These are phyloP conservation scores for Papilio protenor DNA, from an alignment of 2,888 invertebrate genomes.

Conservation along the genomic window DNA sequence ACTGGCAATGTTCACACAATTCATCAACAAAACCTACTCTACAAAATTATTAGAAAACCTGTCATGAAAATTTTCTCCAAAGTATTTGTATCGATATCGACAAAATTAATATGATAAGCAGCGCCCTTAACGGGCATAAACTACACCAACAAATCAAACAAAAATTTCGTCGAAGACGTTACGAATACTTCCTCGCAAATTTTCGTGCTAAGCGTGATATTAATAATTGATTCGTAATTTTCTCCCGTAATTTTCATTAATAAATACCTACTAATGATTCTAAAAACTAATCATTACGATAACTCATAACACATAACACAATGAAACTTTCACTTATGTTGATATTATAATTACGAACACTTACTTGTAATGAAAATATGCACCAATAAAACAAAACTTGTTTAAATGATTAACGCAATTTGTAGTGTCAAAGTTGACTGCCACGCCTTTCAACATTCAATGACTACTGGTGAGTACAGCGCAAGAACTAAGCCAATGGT, in stretches of 20 bases:
- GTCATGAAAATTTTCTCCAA: too few relatives aligned
- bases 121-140: too few relatives aligned
- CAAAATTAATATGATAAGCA: too few relatives aligned
- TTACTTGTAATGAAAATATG: constrained; percentile 4
- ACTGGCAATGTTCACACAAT: neutral
- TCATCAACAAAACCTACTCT: too few relatives aligned
- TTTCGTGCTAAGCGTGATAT: neutral
- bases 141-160: too few relatives aligned
- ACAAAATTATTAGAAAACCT: too few relatives aligned
- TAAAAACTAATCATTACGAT: neutral
- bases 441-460: constrained; percentile 2
- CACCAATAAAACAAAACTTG: neutral
- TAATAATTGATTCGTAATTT: neutral
- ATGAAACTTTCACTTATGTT: neutral
- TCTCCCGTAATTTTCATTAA: neutral
- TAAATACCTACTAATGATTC: neutral
- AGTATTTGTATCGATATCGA: too few relatives aligned
- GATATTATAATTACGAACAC: neutral
- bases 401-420: neutral
- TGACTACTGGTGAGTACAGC: constrained; percentile 8
- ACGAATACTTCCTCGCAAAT: too few relatives aligned
- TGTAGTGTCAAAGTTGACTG: constrained; percentile 18
- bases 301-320: neutral
- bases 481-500: constrained; percentile 1
- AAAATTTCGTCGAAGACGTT: too few relatives aligned